These are phyloP conservation scores for Drosophila virilis DNA, from an alignment of 1,140 invertebrate species.

Conservation along the genomic window DNA sequence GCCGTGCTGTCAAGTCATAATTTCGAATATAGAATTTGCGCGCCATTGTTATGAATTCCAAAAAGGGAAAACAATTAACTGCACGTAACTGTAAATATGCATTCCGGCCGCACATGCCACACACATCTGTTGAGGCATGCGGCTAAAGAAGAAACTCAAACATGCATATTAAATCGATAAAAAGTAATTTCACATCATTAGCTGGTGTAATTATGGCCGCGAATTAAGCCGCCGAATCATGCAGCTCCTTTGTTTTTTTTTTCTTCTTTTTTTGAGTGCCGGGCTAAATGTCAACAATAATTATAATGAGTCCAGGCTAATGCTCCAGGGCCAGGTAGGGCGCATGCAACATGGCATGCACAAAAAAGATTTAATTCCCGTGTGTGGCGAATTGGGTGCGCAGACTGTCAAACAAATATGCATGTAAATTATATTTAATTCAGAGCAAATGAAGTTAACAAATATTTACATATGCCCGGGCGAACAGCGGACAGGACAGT, in stretches of 20 bases:
- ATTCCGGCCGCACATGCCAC: conserved; percentile 21
- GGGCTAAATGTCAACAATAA: conserved; percentile 76
- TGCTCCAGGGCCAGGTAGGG: conserved; percentile 26
- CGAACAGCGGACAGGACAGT: conserved; percentile 8
- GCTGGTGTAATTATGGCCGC: conserved; percentile 64
- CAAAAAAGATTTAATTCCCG: conserved; percentile 41
- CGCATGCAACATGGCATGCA: conserved; percentile 56
- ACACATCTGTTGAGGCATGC: not conserved
- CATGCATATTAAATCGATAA: conserved; percentile 63
- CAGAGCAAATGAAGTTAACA: conserved; percentile 81
- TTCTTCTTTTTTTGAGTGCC: conserved; percentile 25
- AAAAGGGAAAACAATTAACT: conserved; percentile 56
- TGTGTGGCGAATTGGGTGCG: conserved; percentile 18
- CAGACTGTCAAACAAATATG: conserved; percentile 66
- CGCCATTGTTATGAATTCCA: not conserved
- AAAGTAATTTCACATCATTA: conserved; percentile 74
- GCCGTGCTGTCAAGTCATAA: conserved; percentile 52
- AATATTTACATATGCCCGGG: conserved; percentile 71
- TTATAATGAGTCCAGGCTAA: conserved; percentile 62
- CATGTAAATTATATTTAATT: conserved; percentile 83
- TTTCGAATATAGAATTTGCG: not conserved
- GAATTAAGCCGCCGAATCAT: conserved; percentile 41
- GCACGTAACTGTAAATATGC: conserved; percentile 48
- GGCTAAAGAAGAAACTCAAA: conserved; percentile 13
- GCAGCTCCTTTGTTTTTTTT: conserved; percentile 1